phyloP scores from a whole-genome alignment of 2,113 vertebrate genomes.

The Orcinus orca region DNA sequence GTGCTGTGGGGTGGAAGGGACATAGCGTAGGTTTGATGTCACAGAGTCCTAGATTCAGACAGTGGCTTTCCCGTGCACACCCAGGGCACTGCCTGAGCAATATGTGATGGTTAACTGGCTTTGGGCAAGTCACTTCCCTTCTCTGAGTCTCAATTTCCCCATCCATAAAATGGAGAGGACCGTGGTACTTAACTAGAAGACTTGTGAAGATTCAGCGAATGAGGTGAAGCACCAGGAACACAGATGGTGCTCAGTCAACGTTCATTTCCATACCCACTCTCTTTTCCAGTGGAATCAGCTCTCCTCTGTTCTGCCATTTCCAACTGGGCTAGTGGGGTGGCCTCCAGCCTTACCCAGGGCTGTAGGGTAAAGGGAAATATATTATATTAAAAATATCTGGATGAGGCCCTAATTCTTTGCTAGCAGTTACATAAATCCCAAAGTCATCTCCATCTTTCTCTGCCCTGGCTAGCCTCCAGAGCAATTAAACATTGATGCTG shows the following conservation, averaged over 20 bases:
- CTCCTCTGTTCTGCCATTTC: neutral
- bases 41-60: neutral
- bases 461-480: conserved; percentile 58
- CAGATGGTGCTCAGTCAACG: neutral
- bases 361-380: neutral
- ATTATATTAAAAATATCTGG: conserved; percentile 32
- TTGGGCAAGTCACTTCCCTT: neutral
- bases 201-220: neutral
- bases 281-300: neutral
- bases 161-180: neutral
- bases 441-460: conserved; percentile 48
- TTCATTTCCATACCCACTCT: neutral
- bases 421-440: conserved; percentile 36
- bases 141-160: neutral
- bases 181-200: neutral
- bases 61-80: neutral
- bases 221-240: neutral
- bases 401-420: neutral
- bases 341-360: neutral
- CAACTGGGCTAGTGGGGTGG: neutral
- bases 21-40: neutral
- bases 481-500: conserved; percentile 66
- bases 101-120: neutral
- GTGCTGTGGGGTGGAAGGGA: neutral
- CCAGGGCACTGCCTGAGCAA: no score